These are phyloP conservation scores for Phengaris alcon DNA, from an alignment of 2,888 invertebrate species.

Conservation along the genomic window DNA sequence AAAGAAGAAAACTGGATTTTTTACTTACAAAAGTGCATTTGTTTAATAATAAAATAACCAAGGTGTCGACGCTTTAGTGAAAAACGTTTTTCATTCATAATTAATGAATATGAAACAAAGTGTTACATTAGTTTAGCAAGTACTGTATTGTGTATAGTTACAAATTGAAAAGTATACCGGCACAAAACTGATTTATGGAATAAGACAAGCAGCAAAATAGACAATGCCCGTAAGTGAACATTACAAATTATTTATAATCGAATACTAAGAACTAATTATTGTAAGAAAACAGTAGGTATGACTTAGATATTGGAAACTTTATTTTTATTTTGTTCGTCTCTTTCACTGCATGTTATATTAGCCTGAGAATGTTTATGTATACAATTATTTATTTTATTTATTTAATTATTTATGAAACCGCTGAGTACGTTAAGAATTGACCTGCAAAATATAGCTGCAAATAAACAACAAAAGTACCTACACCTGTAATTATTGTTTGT, in stretches of 20 bases:
- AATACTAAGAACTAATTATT: too few species aligned
- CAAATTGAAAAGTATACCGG: not conserved
- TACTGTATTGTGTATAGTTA: not conserved
- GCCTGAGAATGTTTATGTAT: too few species aligned
- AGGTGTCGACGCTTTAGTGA: slow-evolving; percentile 11
- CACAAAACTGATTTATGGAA: not conserved
- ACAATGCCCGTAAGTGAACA: slow-evolving; percentile 31
- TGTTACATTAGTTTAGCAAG: not conserved
- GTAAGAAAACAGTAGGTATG: not conserved
- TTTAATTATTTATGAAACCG: too few species aligned
- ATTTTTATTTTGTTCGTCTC: too few species aligned
- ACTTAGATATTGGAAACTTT: too few species aligned
- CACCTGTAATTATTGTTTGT: too few species aligned
- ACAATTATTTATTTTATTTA: too few species aligned
- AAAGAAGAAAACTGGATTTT: slow-evolving; percentile 57
- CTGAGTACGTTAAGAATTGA: too few species aligned
- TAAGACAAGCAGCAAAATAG: not conserved
- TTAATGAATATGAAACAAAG: not conserved
- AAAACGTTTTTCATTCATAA: slow-evolving; percentile 32
- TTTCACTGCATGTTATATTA: too few species aligned
- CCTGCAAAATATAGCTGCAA: too few species aligned
- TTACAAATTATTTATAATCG: not conserved
- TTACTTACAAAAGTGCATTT: slow-evolving; percentile 37
- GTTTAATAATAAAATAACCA: not conserved
- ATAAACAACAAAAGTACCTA: too few species aligned